Evolutionary conservation across 2,797 vertebrate genomes (phyloP).

Genomic region (Sparus aurata): DNA sequence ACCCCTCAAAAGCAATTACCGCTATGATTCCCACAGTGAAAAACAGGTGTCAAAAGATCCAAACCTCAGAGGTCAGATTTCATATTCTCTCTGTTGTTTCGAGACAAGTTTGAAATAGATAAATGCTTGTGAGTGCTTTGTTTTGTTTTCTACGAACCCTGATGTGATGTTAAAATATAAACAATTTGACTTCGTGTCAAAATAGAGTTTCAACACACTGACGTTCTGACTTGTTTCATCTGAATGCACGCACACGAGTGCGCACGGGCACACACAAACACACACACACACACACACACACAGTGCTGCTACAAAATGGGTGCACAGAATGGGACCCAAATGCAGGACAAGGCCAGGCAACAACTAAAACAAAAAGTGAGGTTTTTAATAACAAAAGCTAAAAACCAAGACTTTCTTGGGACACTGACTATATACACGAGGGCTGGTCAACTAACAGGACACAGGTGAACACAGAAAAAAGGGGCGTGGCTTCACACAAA

Average conservation of each 20-base stretch:
- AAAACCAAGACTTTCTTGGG: too few relatives aligned
- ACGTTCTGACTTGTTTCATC: background rate
- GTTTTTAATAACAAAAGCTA: too few relatives aligned
- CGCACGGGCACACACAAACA: background rate
- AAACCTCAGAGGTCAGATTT: slow-evolving; percentile 68
- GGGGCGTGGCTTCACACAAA: too few relatives aligned
- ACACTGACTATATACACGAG: too few relatives aligned
- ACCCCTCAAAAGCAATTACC: slow-evolving; percentile 80
- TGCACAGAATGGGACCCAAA: too few relatives aligned
- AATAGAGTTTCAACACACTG: background rate
- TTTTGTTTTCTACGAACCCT: slow-evolving; percentile 16
- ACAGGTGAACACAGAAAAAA: too few relatives aligned
- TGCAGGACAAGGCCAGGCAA: too few relatives aligned
- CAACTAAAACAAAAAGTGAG: too few relatives aligned
- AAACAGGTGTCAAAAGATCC: slow-evolving; percentile 74
- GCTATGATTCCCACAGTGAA: slow-evolving; percentile 63
- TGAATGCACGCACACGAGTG: background rate
- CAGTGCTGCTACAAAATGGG: too few relatives aligned
- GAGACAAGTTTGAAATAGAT: slow-evolving; percentile 51
- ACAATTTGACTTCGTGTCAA: slow-evolving; percentile 17
- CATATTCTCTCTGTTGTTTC: slow-evolving; percentile 65
- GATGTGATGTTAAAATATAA: slow-evolving; percentile 4
- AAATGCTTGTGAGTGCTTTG: slow-evolving; percentile 32
- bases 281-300: too few relatives aligned
- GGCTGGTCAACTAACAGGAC: too few relatives aligned